phyloP scores from a whole-genome alignment of 2,888 invertebrate genomes.

The Caenorhabditis sp. region DNA sequence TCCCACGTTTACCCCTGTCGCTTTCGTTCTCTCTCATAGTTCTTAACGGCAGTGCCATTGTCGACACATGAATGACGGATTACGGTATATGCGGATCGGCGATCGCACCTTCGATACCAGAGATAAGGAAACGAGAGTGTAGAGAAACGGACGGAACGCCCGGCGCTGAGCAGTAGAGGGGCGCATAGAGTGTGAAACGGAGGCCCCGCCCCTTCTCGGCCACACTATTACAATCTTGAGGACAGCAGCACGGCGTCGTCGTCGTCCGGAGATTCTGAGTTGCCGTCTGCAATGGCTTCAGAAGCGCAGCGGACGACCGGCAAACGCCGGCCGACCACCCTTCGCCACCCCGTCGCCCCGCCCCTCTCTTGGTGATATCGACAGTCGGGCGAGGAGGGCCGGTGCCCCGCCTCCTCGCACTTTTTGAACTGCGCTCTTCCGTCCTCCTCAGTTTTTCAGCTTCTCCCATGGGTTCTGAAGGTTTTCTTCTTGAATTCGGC shows the following conservation, averaged over 20 bases:
- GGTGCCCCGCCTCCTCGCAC: conserved; percentile 58
- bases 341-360: conserved; percentile 45
- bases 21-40: neutral
- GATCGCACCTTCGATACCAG: conserved; percentile 51
- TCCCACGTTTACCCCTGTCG: too few species aligned
- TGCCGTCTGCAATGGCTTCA: conserved; percentile 13
- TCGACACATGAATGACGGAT: conserved; percentile 10
- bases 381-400: conserved; percentile 55
- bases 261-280: conserved; percentile 39
- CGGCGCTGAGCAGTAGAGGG: conserved; percentile 63
- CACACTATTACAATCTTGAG: conserved; percentile 75
- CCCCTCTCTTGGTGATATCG: conserved; percentile 60
- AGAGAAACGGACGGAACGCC: conserved; percentile 57
- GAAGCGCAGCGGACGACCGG: conserved; percentile 14
- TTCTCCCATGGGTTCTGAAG: too few species aligned
- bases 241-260: conserved; percentile 62
- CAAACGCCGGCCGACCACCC: conserved; percentile 46
- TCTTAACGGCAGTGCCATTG: conserved; percentile 2
- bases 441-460: conserved; percentile 50
- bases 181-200: conserved; percentile 68
- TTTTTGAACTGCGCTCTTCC: conserved; percentile 62
- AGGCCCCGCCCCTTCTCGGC: conserved; percentile 70
- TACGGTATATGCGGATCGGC: conserved; percentile 42
- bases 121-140: conserved; percentile 57
- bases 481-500: too few species aligned